Percentiles rank a stretch among this genome's conserved stretches.
phyloP scores from a whole-genome alignment of 2,888 invertebrate species.

The Marronus borbonicus region DNA sequence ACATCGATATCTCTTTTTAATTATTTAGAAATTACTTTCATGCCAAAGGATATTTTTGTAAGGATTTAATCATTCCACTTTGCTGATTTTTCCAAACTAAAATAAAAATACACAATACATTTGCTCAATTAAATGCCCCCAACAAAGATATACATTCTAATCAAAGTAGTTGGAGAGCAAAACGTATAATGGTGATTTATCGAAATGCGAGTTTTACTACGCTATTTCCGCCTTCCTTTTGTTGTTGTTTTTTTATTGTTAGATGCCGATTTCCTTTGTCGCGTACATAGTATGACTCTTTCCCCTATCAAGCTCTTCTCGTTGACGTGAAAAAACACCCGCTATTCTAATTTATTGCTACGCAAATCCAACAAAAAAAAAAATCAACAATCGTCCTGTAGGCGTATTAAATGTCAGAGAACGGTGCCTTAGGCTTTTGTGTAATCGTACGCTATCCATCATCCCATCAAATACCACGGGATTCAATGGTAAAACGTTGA shows the following conservation, averaged over 20 bases:
- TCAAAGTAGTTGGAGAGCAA: not conserved
- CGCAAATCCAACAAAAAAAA: slow-evolving; percentile 18
- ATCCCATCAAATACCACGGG: not conserved
- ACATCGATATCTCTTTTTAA: no score
- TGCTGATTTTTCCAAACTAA: no score
- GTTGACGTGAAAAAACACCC: not conserved
- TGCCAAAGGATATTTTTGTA: no score
- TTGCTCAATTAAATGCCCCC: not conserved
- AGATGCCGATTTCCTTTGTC: not conserved
- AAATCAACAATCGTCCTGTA: slow-evolving; percentile 14
- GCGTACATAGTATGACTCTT: not conserved
- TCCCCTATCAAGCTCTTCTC: not conserved
- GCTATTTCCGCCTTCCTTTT: not conserved
- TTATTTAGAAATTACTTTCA: no score
- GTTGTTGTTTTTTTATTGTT: no score
- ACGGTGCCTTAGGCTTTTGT: not conserved
- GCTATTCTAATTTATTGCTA: slow-evolving; percentile 18
- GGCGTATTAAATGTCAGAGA: slow-evolving; percentile 27
- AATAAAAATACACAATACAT: not conserved
- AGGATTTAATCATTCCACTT: no score
- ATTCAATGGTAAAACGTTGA: not conserved
- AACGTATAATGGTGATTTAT: slow-evolving; percentile 2
- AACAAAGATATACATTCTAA: not conserved
- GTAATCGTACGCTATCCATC: slow-evolving; percentile 2
- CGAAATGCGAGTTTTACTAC: not conserved